These are phyloP conservation scores for Tautogolabrus adspersus DNA, from an alignment of 2,113 vertebrate species.

Conservation along the genomic window DNA sequence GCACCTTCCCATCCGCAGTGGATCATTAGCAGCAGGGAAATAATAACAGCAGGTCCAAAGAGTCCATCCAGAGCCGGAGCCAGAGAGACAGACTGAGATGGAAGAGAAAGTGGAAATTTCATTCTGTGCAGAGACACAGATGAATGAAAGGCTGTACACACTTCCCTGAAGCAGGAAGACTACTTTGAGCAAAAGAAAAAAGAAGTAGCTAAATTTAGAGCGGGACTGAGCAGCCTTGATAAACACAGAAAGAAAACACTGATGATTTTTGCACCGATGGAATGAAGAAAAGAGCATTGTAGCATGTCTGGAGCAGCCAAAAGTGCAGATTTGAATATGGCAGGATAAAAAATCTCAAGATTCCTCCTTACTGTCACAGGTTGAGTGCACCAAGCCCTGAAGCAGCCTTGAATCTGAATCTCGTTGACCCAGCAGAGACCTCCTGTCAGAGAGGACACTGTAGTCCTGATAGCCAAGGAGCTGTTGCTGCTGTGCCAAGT, in stretches of 20 bases:
- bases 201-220: conserved; percentile 20
- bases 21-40: conserved; percentile 52
- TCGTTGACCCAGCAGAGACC: conserved; percentile 66
- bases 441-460: conserved; percentile 46
- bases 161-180: conserved; percentile 39
- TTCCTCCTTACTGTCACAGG: conserved; percentile 12
- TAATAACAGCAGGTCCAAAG: conserved; percentile 54
- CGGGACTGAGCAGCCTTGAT: conserved; percentile 11
- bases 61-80: conserved; percentile 27
- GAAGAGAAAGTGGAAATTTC: conserved; percentile 30
- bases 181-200: conserved; percentile 12
- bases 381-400: conserved; percentile 23
- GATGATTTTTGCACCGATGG: conserved; percentile 9
- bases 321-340: not conserved
- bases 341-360: not conserved
- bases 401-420: conserved; percentile 55
- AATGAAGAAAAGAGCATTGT: conserved; percentile 1
- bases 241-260: conserved; percentile 26
- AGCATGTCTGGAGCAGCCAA: not conserved
- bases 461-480: conserved; percentile 5
- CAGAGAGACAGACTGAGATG: conserved; percentile 14
- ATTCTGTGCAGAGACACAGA: conserved; percentile 20
- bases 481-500: conserved; percentile 12
- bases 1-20: conserved; percentile 45
- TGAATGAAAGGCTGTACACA: conserved; percentile 25